Evolutionary conservation across 2,113 vertebrate genomes (phyloP), one percentile per base, ranked within the genome.

Genomic region (Crypturellus undulatus): DNA sequence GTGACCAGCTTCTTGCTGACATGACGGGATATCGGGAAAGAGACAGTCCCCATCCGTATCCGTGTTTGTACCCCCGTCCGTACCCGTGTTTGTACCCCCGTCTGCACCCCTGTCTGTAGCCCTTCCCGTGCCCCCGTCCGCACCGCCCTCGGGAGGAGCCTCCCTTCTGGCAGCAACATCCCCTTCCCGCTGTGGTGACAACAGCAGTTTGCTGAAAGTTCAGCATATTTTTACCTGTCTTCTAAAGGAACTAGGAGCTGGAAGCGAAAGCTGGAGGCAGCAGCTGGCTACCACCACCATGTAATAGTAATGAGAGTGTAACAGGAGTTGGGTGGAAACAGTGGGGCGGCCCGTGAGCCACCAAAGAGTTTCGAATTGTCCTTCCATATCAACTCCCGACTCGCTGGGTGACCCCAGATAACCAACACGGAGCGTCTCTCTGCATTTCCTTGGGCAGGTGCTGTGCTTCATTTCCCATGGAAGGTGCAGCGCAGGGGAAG

Each of bases 401-500:
- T 89, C 47, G 47, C 32, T 60, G 70, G 64, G 16, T 68, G 64
- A 85, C 25, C 34, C 30, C 12, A n/a, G 10, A 51, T 58, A 83
- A 70, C 32, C 52, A 62, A 69, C 71, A 52, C 26, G 28, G 36
- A 9, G 15, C 13, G 85, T 92, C 59, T 56, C 69, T 24, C 36
- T 0, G 0, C 40, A 67, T 79, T 81, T 89, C 71, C 54, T 79
- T 36, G 20, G 65, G 52, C 25, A 93, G 65, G 47, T 15, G 28
- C 1, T 10, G 18, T 3, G 32, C 30, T 54, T 68, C 9, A 56
- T 78, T 83, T 71, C 21, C 60, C 80, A 58, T 15, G 52, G 64
- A 86, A 88, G 36, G n/a, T 47, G 38, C 62, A 82, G 77, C 40
- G 26, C 58, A 62, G 70, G 30, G 67, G n/a, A 92, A 72, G 54